Conservation (phyloP, 2,113 vertebrate genomes). For the Silurus meridionalis region DNA sequence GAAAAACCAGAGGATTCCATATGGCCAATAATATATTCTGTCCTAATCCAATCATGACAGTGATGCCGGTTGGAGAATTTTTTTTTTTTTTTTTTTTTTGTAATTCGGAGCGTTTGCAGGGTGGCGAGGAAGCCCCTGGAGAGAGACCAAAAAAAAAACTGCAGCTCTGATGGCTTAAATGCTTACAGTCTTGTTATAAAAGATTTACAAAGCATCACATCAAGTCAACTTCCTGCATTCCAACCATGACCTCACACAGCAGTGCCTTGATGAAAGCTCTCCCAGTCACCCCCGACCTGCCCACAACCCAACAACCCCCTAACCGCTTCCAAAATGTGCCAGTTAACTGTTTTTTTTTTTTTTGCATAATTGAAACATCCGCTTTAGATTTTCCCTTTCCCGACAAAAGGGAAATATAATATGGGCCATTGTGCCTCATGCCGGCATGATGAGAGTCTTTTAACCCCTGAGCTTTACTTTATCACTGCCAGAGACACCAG, state of each 20-base stretch:
- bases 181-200: constrained; percentile 39
- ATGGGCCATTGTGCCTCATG: constrained; percentile 45
- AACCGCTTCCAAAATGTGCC: constrained; percentile 16
- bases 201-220: constrained; percentile 54
- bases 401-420: constrained; percentile 55
- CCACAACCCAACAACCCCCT: background rate
- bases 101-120: background rate
- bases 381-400: constrained; percentile 52
- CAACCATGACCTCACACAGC: constrained; percentile 49
- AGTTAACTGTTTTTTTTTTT: constrained; percentile 20
- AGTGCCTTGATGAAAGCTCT: constrained; percentile 53
- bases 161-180: constrained; percentile 33
- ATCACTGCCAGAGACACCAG: constrained; percentile 12
- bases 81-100: constrained; percentile 10
- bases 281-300: background rate
- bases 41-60: constrained; percentile 28
- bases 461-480: constrained; percentile 21
- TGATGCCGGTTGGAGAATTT: background rate
- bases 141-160: background rate
- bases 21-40: background rate
- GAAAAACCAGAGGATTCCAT: background rate
- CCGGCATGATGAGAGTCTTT: constrained; percentile 6
- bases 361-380: constrained; percentile 53
- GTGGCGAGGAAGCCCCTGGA: background rate
- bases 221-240: constrained; percentile 56